phyloP scores from a whole-genome alignment of 2,888 invertebrate genomes.

The Apantesis nais region DNA sequence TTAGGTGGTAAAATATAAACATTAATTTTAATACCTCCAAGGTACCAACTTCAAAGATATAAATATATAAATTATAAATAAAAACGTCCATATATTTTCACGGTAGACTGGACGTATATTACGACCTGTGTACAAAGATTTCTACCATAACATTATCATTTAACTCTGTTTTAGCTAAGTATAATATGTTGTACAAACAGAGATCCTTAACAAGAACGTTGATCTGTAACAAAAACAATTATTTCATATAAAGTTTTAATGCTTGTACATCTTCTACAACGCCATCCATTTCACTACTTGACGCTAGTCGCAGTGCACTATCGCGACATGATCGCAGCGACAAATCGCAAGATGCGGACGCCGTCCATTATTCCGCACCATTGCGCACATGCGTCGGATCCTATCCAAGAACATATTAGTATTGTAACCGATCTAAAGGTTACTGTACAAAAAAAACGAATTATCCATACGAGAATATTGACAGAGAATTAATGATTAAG shows the following conservation, averaged over 20 bases:
- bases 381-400: conserved; percentile 54
- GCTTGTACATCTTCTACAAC: conserved; percentile 32
- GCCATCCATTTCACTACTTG: conserved; percentile 50
- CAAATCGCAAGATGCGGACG: conserved; percentile 67
- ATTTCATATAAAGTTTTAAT: not conserved
- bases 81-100: too few relatives aligned
- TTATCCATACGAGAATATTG: conserved; percentile 34
- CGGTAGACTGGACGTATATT: too few relatives aligned
- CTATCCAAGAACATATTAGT: conserved; percentile 53
- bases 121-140: not conserved
- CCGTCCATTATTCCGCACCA: conserved; percentile 58
- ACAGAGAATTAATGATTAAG: conserved; percentile 15
- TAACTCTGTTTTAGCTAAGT: not conserved
- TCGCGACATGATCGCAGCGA: conserved; percentile 68
- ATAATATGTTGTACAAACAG: not conserved
- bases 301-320: conserved; percentile 58
- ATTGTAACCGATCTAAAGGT: conserved; percentile 56
- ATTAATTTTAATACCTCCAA: too few relatives aligned
- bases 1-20: too few relatives aligned
- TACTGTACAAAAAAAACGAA: conserved; percentile 42
- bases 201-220: not conserved
- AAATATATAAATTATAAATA: too few relatives aligned
- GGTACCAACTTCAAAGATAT: too few relatives aligned
- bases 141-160: not conserved
- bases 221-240: not conserved